These are phyloP conservation scores for Cantharis flavilabris DNA, from an alignment of 2,888 invertebrate species.

Conservation along the genomic window DNA sequence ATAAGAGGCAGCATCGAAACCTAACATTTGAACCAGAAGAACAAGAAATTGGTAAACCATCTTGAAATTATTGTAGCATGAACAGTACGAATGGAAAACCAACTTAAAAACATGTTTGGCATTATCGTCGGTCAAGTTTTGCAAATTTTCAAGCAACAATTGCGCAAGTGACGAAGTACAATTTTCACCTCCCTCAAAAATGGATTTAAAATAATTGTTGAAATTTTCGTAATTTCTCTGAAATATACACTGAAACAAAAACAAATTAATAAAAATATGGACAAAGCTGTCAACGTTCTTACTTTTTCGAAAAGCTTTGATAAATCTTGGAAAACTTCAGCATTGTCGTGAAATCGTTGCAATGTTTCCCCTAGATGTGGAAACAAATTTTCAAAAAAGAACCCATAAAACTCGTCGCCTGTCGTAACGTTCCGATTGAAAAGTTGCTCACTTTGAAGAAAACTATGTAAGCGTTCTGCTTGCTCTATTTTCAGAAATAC, in stretches of 20 bases:
- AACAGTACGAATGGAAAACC: constrained; percentile 42
- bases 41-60: constrained; percentile 42
- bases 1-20: constrained; percentile 41
- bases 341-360: constrained; percentile 30
- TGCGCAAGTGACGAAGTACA: constrained; percentile 31
- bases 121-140: constrained; percentile 19
- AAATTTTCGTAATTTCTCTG: constrained; percentile 37
- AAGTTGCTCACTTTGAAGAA: constrained; percentile 35
- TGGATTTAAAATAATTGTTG: constrained; percentile 32
- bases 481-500: constrained; percentile 32
- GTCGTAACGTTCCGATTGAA: constrained; percentile 34
- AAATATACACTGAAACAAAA: constrained; percentile 39
- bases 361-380: constrained; percentile 31
- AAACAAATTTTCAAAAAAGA: constrained; percentile 35
- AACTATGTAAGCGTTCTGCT: constrained; percentile 17
- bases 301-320: constrained; percentile 41
- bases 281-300: constrained; percentile 17
- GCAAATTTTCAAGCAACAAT: constrained; percentile 38
- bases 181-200: constrained; percentile 33
- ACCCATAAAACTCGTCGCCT: constrained; percentile 31
- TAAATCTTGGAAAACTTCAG: constrained; percentile 33
- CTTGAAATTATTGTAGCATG: constrained; percentile 36
- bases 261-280: neutral
- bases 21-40: constrained; percentile 40
- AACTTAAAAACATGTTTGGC: constrained; percentile 40